These are phyloP conservation scores for Xestia sexstrigata DNA, from an alignment of 2,888 invertebrate species.

Conservation along the genomic window DNA sequence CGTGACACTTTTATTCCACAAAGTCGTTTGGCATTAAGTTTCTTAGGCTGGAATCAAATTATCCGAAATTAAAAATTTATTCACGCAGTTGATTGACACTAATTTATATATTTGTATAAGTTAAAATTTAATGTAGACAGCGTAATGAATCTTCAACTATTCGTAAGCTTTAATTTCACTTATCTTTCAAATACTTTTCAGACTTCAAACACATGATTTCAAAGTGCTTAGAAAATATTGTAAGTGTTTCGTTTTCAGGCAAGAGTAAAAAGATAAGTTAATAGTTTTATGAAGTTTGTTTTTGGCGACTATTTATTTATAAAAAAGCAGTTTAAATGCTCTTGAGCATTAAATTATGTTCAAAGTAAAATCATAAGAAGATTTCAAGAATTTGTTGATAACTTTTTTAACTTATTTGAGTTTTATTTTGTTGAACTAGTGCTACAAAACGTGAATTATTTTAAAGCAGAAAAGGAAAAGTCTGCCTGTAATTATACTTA, in stretches of 20 bases:
- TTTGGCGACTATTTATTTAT: constrained; percentile 14
- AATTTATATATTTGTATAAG: constrained; percentile 56
- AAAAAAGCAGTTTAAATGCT: constrained; percentile 25
- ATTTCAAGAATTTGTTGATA: neutral
- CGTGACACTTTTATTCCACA: constrained; percentile 85
- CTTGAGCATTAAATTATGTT: constrained; percentile 17
- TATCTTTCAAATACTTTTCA: constrained; percentile 40
- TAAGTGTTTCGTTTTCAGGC: constrained; percentile 44
- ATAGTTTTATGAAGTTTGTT: constrained; percentile 20
- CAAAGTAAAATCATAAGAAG: constrained; percentile 7
- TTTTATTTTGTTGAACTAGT: neutral
- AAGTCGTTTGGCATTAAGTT: constrained; percentile 71
- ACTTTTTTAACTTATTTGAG: constrained; percentile 6
- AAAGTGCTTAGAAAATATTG: constrained; percentile 50
- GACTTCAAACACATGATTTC: constrained; percentile 45
- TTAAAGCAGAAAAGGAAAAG: neutral
- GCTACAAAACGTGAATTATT: neutral
- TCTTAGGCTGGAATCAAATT: constrained; percentile 72
- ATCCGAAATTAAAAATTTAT: constrained; percentile 76
- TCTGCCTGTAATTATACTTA: neutral
- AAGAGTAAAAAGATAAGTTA: neutral
- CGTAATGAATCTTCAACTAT: constrained; percentile 26
- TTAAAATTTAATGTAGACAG: constrained; percentile 44
- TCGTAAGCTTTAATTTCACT: constrained; percentile 36
- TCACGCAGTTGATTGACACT: constrained; percentile 67